Conservation (phyloP, 2,797 vertebrate genomes). For the Loris lydekkerianus region DNA sequence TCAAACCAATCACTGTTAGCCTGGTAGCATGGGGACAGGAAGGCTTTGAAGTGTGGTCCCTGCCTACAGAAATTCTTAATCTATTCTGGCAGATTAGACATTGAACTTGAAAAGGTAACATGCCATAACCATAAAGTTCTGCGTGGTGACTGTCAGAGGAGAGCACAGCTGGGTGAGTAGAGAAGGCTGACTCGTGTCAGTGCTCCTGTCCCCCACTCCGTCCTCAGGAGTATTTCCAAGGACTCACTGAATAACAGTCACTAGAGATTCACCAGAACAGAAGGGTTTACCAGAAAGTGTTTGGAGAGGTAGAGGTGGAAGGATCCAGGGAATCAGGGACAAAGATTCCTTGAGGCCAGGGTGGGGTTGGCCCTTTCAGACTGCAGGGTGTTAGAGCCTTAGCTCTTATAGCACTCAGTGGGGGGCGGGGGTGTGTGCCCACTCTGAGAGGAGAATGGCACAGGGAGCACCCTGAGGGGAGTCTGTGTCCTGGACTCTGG, state of each 20-base stretch:
- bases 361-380: not conserved
- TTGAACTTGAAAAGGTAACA: not conserved
- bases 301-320: not conserved
- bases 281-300: not conserved
- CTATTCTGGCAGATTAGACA: not conserved
- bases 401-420: not conserved
- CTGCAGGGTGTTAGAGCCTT: not conserved
- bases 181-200: not conserved
- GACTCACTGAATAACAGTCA: not conserved
- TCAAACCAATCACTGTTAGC: slow-evolving; percentile 38
- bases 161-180: not conserved
- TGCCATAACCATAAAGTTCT: not conserved
- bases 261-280: not conserved
- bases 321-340: not conserved
- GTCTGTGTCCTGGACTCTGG: not conserved
- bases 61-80: slow-evolving; percentile 2
- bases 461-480: not conserved
- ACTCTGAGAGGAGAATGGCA: not conserved
- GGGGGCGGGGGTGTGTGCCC: not conserved
- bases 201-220: not conserved
- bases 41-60: not conserved
- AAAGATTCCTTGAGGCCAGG: not conserved
- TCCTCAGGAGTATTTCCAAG: not conserved
- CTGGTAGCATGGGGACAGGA: not conserved
- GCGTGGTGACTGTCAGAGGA: not conserved